Base-by-base conservation (phyloP, 2,888 invertebrate species). In the Microplitis deprimator region DNA sequence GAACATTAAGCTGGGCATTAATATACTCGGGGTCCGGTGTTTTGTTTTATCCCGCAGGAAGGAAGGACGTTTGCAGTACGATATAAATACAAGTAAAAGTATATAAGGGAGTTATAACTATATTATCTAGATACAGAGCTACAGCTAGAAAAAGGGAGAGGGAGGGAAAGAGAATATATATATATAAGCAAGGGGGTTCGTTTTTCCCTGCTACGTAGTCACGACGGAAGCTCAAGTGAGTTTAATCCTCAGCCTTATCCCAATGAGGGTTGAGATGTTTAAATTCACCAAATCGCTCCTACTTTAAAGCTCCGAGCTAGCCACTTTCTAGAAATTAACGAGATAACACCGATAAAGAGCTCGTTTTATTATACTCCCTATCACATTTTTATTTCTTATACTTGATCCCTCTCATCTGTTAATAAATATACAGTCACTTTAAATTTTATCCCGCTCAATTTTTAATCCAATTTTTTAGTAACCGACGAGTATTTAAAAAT, bases 1-100 rank as follows among this genome's bases (percentile, higher is more conserved):
- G 87, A 86, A 85, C 89, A 89, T 89, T 89, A 89, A 89, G 88
- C 89, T 86, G 78, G 83, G 88, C 89, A 89, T 89, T 89, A 89
- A 89, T 89, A 89, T 88, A 89, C 89, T 89, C 89, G 84, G 83
- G 84, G 84, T 74, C 86, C 85, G 85, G 86, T 89, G 89, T 89
- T 89, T 89, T 89, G 89, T 89, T 89, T 89, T 88, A 89, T 88
- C 88, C 89, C 85, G 85, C 88, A 88, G 89, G 89, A 88, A 89
- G 88, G 87, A 86, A 82, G 85, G 71, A 76, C 39, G 29, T 29
- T 29, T 59, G 67, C 40, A 29, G 29, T 76, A 60, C 75, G 79
- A 75, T 50, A 50, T 50, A 50, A 50, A 50, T 50, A 50, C 50
- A 10, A 13, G 13, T 50, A 50, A 65, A 65, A 65, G 65, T 17